A percentile compares a stretch with the other conserved stretches of the same genome.
phyloP scores from a whole-genome alignment of 2,797 vertebrate species.

The Eremophila alpestris region DNA sequence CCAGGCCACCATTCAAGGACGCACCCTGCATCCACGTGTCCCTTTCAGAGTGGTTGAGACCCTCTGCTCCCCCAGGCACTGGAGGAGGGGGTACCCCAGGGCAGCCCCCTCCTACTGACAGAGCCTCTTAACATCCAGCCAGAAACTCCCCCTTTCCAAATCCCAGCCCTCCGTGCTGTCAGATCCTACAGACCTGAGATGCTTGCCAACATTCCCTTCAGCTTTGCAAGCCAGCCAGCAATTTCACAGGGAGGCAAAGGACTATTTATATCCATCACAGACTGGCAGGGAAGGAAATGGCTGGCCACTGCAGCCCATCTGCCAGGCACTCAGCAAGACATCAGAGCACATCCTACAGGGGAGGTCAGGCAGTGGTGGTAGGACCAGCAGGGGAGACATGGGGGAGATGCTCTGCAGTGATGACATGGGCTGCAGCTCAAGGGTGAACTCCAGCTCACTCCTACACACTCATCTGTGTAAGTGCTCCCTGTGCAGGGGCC shows the following conservation, averaged over 20 bases:
- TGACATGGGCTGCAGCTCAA: neutral
- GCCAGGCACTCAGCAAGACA: conserved; percentile 19
- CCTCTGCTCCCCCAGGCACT: neutral
- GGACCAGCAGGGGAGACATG: neutral
- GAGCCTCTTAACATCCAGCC: neutral
- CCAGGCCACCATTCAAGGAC: neutral
- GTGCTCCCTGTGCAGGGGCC: neutral
- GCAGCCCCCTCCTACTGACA: neutral
- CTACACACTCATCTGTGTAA: conserved; percentile 22
- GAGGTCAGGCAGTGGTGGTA: neutral
- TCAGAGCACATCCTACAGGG: neutral
- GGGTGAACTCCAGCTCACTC: neutral
- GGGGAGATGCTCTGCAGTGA: neutral
- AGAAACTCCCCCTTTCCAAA: neutral
- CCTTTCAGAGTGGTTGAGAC: neutral
- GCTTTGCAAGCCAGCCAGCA: neutral
- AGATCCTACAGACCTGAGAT: neutral
- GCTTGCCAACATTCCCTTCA: neutral
- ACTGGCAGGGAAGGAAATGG: conserved; percentile 22
- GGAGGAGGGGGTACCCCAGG: neutral
- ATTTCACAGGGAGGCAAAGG: neutral
- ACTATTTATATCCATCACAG: neutral
- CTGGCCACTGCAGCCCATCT: conserved; percentile 23
- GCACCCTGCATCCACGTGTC: accelerated
- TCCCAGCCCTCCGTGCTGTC: accelerated